Percentiles rank a stretch among this genome's conserved stretches.
phyloP scores from a whole-genome alignment of 2,113 vertebrate species.

The Columba livia region DNA sequence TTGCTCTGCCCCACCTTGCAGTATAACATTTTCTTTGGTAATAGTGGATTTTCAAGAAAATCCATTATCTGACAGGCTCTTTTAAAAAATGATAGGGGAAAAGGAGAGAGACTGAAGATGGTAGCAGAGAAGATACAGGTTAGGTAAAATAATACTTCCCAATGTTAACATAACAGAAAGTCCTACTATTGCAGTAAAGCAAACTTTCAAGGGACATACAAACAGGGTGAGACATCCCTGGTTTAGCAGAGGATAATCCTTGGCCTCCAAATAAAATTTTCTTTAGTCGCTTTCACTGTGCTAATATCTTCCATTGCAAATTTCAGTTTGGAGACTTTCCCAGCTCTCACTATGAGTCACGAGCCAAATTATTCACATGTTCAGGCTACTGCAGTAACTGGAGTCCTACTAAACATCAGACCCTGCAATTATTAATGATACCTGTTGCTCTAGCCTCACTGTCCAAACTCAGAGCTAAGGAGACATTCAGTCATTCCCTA shows the following conservation, averaged over 20 bases:
- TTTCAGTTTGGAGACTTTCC: constrained; percentile 16
- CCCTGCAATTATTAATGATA: background rate
- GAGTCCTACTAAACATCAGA: background rate
- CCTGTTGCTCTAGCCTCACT: background rate
- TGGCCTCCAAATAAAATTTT: background rate
- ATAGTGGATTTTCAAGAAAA: background rate
- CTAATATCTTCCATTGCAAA: background rate
- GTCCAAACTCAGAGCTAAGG: background rate
- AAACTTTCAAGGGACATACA: background rate
- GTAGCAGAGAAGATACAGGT: background rate
- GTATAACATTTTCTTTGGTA: background rate
- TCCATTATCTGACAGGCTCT: background rate
- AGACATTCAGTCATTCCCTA: background rate
- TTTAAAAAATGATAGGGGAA: background rate
- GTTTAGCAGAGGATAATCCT: background rate
- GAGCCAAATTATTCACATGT: background rate
- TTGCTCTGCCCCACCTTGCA: background rate
- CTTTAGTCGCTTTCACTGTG: background rate
- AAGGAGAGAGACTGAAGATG: background rate
- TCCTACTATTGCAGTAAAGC: background rate
- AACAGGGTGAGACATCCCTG: background rate
- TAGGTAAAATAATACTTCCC: background rate
- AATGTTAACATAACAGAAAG: background rate
- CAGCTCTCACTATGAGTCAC: background rate
- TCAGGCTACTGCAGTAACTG: background rate